Evolutionary conservation across 23 tunicate species (phyloP).

Genomic region (Ascidia mentula): DNA sequence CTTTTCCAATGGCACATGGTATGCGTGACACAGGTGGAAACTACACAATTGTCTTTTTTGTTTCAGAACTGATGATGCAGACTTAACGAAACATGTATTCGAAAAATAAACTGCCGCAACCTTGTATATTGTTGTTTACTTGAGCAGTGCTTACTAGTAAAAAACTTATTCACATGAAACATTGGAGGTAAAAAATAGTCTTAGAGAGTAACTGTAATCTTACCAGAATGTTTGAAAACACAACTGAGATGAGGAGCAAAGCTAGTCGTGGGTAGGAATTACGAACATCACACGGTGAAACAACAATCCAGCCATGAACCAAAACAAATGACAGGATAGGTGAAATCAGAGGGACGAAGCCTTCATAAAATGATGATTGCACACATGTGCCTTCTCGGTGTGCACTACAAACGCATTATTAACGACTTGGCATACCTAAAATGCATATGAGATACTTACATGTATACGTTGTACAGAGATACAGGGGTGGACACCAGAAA

Average conservation of each 20-base stretch:
- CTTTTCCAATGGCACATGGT: too few species aligned
- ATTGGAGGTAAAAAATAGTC: too few species aligned
- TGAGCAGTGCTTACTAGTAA: too few species aligned
- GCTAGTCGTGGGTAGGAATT: conserved; percentile 58
- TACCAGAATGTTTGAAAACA: conserved; percentile 91
- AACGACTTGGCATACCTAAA: not conserved
- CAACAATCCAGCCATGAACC: conserved; percentile 35
- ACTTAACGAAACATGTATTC: too few species aligned
- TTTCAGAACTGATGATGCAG: too few species aligned
- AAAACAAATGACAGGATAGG: conserved; percentile 33
- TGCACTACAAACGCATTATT: conserved; percentile 24
- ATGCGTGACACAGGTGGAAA: too few species aligned
- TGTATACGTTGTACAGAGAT: conserved; percentile 49
- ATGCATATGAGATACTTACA: conserved; percentile 28
- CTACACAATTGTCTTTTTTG: too few species aligned
- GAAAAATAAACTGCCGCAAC: too few species aligned
- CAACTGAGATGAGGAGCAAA: conserved; percentile 37
- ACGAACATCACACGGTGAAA: conserved; percentile 63
- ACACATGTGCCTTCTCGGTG: conserved; percentile 52
- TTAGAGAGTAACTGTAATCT: too few species aligned
- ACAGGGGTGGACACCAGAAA: conserved; percentile 46
- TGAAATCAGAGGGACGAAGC: conserved; percentile 51
- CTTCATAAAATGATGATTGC: conserved; percentile 58
- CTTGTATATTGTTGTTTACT: too few species aligned
- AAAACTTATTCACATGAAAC: too few species aligned